Evolutionary conservation across 2,888 invertebrate genomes (phyloP).

Genomic region (Colostygia pectinataria): DNA sequence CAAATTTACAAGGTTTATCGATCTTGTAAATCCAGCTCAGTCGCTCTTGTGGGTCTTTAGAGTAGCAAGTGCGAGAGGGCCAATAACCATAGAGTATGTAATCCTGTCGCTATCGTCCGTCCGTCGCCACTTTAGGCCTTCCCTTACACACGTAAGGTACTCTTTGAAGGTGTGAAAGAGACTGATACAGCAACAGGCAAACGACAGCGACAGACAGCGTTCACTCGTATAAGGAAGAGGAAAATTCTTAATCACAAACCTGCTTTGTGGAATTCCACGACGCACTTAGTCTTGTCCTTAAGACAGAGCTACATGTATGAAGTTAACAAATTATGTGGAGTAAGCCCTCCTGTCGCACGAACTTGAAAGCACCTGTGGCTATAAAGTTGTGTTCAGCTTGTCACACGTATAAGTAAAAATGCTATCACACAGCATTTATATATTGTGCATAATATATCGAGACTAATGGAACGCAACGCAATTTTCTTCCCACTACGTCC

Average conservation of each 20-base stretch:
- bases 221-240: too few relatives aligned
- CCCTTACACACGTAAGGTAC: too few relatives aligned
- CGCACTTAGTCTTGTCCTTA: conserved; percentile 31
- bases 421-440: too few relatives aligned
- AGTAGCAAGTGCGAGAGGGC: conserved; percentile 46
- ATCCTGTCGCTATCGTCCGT: too few relatives aligned
- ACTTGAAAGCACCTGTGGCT: conserved; percentile 42
- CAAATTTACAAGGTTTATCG: conserved; percentile 58
- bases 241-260: conserved; percentile 55
- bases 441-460: too few relatives aligned
- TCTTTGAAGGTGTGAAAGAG: too few relatives aligned
- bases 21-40: conserved; percentile 67
- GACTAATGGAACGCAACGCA: not conserved
- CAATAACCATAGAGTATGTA: too few relatives aligned
- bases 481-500: too few relatives aligned
- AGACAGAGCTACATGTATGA: conserved; percentile 34
- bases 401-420: conserved; percentile 9
- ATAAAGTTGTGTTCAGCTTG: conserved; percentile 39
- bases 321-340: conserved; percentile 15
- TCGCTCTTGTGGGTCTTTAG: conserved; percentile 55
- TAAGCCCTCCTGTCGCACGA: conserved; percentile 5
- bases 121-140: too few relatives aligned
- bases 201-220: too few relatives aligned
- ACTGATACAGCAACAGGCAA: too few relatives aligned
- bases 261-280: conserved; percentile 43